phyloP scores from a whole-genome alignment of 2,113 vertebrate species.

The Chrysemys picta region DNA sequence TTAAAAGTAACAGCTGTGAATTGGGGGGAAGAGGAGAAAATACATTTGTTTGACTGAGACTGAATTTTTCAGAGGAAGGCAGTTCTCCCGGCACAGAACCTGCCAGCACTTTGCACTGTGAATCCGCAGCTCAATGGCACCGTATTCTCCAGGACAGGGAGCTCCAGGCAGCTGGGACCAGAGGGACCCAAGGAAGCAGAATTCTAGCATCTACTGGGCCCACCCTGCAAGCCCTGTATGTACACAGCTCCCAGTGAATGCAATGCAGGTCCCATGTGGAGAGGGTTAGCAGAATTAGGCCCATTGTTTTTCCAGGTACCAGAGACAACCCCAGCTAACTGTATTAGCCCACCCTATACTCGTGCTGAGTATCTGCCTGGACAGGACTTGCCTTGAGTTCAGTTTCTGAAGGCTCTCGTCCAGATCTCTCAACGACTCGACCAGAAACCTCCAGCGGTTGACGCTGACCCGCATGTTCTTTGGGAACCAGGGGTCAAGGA shows the following conservation, averaged over 20 bases:
- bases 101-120: not conserved
- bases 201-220: not conserved
- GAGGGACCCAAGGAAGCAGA: not conserved
- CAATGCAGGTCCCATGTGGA: not conserved
- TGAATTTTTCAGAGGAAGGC: too few relatives aligned
- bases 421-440: slow-evolving; percentile 74
- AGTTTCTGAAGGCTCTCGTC: slow-evolving; percentile 76
- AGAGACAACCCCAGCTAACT: not conserved
- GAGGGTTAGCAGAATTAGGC: rapidly evolving
- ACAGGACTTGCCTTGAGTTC: slow-evolving; percentile 70
- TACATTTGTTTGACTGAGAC: not conserved
- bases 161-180: not conserved
- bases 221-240: not conserved
- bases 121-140: not conserved
- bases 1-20: not conserved
- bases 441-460: slow-evolving; percentile 74
- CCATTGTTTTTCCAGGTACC: rapidly evolving
- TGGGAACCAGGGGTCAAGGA: slow-evolving; percentile 74
- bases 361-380: not conserved
- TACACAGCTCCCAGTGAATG: not conserved
- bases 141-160: not conserved
- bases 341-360: not conserved
- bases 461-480: slow-evolving; percentile 44
- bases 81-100: too few relatives aligned
- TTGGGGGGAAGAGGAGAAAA: not conserved